A percentile compares a stretch with the other conserved stretches of the same genome.
Conservation (phyloP, 2,797 vertebrate species). For the Sebastes miniatus region DNA sequence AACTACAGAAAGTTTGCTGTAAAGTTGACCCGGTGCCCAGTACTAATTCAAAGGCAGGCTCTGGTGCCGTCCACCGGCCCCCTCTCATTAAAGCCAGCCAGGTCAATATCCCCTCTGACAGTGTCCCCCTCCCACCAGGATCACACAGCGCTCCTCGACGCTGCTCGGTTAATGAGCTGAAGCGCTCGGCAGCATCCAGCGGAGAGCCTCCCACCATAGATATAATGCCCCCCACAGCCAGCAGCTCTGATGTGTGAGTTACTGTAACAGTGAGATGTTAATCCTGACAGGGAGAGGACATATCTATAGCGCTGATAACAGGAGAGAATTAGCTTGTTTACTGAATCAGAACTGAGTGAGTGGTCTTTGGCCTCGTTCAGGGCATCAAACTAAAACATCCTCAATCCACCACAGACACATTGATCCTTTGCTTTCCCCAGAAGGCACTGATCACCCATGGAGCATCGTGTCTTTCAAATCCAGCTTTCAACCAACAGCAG, state of each 20-base stretch:
- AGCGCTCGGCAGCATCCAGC: conserved; percentile 4
- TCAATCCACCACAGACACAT: neutral
- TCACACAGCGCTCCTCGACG: too few relatives aligned
- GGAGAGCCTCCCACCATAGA: neutral
- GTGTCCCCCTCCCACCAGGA: neutral
- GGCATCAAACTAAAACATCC: too few relatives aligned
- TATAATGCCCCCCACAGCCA: neutral
- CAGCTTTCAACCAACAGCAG: too few relatives aligned
- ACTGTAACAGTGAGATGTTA: neutral
- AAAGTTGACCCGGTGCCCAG: neutral
- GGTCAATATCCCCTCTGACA: conserved; percentile 40
- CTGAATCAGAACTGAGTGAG: neutral
- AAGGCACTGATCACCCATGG: too few relatives aligned
- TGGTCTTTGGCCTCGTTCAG: too few relatives aligned
- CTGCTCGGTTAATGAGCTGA: conserved; percentile 42
- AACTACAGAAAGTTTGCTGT: too few relatives aligned
- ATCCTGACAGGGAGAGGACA: neutral
- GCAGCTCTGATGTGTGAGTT: neutral
- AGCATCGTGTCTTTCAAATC: too few relatives aligned
- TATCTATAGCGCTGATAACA: neutral
- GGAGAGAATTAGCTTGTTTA: conserved; percentile 14
- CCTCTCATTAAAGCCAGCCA: conserved; percentile 13
- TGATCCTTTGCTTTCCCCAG: neutral
- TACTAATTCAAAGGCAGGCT: conserved; percentile 11
- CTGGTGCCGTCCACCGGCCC: neutral